phyloP scores from a whole-genome alignment of 2,888 invertebrate genomes.

The Arge pagana region DNA sequence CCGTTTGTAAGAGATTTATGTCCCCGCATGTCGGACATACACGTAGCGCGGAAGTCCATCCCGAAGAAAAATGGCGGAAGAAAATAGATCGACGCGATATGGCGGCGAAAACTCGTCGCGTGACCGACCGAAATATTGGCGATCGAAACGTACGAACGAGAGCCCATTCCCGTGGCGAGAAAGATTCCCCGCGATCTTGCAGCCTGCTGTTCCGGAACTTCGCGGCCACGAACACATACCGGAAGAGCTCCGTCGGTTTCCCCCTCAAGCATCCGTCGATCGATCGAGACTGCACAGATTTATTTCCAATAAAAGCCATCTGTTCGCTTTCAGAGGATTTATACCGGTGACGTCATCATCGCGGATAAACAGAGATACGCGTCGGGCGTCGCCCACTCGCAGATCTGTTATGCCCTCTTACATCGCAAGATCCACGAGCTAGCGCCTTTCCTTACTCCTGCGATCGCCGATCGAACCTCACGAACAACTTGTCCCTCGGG shows the following conservation, averaged over 20 bases:
- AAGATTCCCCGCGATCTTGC: slow-evolving; percentile 11
- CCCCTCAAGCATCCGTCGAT: no score
- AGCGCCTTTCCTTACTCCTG: neutral
- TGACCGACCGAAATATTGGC: slow-evolving; percentile 12
- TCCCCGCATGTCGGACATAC: neutral
- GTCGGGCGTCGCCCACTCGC: slow-evolving; percentile 31
- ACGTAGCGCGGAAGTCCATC: neutral
- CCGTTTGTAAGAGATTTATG: neutral
- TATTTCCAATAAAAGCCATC: slow-evolving; percentile 50
- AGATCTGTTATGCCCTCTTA: slow-evolving; percentile 9
- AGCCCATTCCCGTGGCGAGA: slow-evolving; percentile 9
- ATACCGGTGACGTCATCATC: slow-evolving; percentile 37
- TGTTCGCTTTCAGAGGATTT: slow-evolving; percentile 47
- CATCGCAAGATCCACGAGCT: slow-evolving; percentile 7
- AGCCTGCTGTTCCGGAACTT: slow-evolving; percentile 14
- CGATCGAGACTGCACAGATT: no score
- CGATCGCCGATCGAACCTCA: neutral
- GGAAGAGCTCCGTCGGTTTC: slow-evolving; percentile 39
- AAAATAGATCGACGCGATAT: slow-evolving; percentile 12
- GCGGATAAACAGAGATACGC: slow-evolving; percentile 41
- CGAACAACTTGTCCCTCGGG: neutral
- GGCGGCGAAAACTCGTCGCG: neutral
- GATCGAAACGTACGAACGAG: slow-evolving; percentile 5
- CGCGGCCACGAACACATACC: slow-evolving; percentile 33
- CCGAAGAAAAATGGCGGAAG: neutral